Conservation (phyloP, 37 sponge, comb jelly and placozoan species). For the Axinella damicornis region DNA sequence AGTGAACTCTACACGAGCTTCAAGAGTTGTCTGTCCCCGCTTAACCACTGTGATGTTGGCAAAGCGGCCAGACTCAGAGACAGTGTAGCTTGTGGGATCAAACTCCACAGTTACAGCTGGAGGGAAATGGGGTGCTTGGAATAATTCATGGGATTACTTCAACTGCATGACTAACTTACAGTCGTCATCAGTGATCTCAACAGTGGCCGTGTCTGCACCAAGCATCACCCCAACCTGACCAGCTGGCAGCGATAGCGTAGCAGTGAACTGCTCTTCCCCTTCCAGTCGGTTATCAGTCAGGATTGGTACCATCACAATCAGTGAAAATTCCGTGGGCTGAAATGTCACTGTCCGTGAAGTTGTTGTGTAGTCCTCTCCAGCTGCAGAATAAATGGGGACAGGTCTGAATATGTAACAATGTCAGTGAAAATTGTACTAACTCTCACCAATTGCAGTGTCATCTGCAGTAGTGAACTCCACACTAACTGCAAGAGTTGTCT, state of each 20-base stretch:
- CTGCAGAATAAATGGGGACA: no score
- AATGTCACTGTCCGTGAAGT: no score
- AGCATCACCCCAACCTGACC: neutral
- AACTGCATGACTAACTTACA: neutral
- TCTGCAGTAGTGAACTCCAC: neutral
- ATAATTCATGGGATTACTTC: no score
- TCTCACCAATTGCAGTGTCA: neutral
- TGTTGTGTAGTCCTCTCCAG: no score
- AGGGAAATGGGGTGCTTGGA: neutral
- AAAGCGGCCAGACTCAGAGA: neutral
- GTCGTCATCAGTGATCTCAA: conserved; percentile 32
- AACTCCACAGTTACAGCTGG: conserved; percentile 18
- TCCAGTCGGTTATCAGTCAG: no score
- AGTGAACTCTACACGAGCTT: neutral
- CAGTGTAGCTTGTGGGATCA: conserved; percentile 2
- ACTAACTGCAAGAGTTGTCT: neutral
- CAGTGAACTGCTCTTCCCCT: no score
- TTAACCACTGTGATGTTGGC: neutral
- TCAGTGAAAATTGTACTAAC: neutral
- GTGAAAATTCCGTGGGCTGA: no score
- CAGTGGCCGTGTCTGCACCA: neutral
- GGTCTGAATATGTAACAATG: no score
- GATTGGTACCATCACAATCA: no score
- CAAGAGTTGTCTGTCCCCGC: neutral
- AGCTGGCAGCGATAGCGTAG: no score